phyloP scores from a whole-genome alignment of 2,113 vertebrate genomes.

The Phrynocephalus versicolor region DNA sequence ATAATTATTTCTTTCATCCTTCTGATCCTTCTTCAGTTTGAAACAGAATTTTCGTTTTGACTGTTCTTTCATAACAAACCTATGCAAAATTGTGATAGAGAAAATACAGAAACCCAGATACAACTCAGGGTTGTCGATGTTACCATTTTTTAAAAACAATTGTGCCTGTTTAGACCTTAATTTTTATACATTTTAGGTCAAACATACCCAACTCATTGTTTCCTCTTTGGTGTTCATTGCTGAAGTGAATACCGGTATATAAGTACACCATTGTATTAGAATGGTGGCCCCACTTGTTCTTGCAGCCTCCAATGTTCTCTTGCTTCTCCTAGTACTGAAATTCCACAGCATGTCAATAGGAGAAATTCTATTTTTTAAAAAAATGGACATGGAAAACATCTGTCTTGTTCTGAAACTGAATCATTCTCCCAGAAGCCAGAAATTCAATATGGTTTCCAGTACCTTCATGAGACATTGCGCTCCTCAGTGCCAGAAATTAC shows the following conservation, averaged over 20 bases:
- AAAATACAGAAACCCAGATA: neutral
- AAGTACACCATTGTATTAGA: too few relatives aligned
- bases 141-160: neutral
- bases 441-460: neutral
- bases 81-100: neutral
- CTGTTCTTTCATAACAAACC: neutral
- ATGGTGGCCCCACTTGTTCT: too few relatives aligned
- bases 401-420: neutral
- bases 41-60: neutral
- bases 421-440: neutral
- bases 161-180: neutral
- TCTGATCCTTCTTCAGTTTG: neutral
- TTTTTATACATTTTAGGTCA: neutral
- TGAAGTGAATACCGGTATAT: too few relatives aligned
- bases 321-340: too few relatives aligned
- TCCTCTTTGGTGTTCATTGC: too few relatives aligned
- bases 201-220: too few relatives aligned
- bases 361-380: neutral
- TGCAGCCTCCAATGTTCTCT: too few relatives aligned
- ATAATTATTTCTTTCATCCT: conserved; percentile 1
- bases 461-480: neutral
- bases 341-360: too few relatives aligned
- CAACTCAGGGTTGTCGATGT: neutral
- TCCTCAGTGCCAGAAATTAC: neutral
- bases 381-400: neutral